phyloP scores from a whole-genome alignment of 1,140 invertebrate genomes.

The Leptopilina boulardi region DNA sequence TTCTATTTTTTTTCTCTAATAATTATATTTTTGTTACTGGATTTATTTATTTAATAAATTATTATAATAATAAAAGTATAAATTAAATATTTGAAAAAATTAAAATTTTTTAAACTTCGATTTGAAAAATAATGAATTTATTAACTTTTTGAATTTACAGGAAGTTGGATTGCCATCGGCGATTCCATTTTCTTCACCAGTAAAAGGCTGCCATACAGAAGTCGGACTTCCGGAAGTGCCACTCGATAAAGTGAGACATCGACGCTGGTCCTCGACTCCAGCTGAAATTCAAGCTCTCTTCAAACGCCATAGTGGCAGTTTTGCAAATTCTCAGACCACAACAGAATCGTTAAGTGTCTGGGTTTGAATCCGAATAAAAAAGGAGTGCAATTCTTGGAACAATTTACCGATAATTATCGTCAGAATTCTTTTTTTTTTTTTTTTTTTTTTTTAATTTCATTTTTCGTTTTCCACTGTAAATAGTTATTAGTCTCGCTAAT shows the following conservation, averaged over 20 bases:
- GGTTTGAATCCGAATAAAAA: constrained; percentile 62
- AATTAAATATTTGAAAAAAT: neutral
- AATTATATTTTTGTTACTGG: no score
- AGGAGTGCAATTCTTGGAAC: neutral
- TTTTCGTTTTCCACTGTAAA: constrained; percentile 1
- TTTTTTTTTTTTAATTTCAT: no score
- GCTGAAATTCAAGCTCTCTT: constrained; percentile 68
- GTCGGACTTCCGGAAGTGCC: constrained; percentile 71
- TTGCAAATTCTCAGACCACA: constrained; percentile 57
- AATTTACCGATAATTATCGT: neutral
- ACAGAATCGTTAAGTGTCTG: constrained; percentile 71
- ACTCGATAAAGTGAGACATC: constrained; percentile 64
- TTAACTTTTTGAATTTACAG: constrained; percentile 31
- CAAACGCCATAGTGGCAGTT: constrained; percentile 66
- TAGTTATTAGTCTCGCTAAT: neutral
- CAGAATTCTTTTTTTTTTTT: neutral
- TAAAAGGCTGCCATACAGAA: constrained; percentile 71
- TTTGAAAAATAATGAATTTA: no score
- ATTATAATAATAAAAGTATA: no score
- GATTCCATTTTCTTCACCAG: constrained; percentile 36
- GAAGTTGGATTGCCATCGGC: constrained; percentile 81
- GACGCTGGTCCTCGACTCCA: constrained; percentile 73
- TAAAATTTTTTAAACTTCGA: neutral
- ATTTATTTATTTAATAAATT: no score
- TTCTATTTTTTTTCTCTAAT: no score